Evolutionary conservation across 2,888 invertebrate species (phyloP), one percentile per base, ranked within the genome.

Genomic region (Eugnorisma glareosa): DNA sequence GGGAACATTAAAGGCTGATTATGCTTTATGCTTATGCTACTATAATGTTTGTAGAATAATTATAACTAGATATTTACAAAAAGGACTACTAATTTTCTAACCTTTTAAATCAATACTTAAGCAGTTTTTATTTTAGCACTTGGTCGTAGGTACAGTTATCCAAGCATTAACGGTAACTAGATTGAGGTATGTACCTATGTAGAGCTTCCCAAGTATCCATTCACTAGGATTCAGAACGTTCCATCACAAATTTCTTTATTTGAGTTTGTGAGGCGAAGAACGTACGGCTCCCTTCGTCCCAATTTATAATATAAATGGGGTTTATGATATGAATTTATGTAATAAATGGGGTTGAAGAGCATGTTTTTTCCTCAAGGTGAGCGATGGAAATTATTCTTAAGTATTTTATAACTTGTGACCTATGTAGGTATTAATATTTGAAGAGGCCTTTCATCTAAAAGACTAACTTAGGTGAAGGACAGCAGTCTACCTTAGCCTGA

Each of bases 221-320:
- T 71, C 43, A 28, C 61, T 74, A 85, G 40, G 67, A 72, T 67
- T 63, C 61, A 54, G 66, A 67, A 54, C 51, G 61, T 73, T 85
- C 72, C 77, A 82, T 85, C 76, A 85, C 69, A 70, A 80, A 84
- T 85, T 85, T 85, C 82, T 85, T 82, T 85, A 82, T 88, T 77
- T 82, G 72, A 79, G 75, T 86, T 88, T 82, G 71, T 86, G 86
- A 79, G 63, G 70, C 86, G 83, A 75, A 75, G 83, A 82, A 82
- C 79, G 79, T 83, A 88, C 59, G 88, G 73, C 73, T 70, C 63
- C 67, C 83, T 79, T 79, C 67, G 77, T 86, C 80, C 86, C 77
- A 88, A 86, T 88, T 88, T 88, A 82, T 88, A 79, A 80, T 80
- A 83, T 83, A 83, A 80, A 88, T 86, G 88, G 83, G 75, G 83